These are phyloP conservation scores for Maniola hyperantus DNA, from an alignment of 2,888 invertebrate genomes.

Conservation along the genomic window DNA sequence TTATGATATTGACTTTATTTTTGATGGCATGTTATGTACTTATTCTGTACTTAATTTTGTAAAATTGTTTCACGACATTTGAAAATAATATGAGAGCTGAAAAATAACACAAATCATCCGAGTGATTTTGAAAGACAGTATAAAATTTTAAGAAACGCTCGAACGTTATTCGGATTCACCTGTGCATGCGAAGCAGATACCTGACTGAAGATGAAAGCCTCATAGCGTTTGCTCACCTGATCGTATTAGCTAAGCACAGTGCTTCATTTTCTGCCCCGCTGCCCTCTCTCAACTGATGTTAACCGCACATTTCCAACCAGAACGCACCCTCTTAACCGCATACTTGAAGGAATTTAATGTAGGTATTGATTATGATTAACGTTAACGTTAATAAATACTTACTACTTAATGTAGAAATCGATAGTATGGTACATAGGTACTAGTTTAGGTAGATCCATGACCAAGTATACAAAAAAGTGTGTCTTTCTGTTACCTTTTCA, in stretches of 20 bases:
- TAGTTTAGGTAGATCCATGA: not conserved
- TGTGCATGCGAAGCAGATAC: constrained; percentile 57
- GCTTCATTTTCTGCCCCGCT: constrained; percentile 76
- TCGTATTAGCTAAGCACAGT: constrained; percentile 78
- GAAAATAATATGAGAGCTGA: not conserved
- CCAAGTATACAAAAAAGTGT: no score
- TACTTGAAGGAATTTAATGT: constrained; percentile 51
- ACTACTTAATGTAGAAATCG: not conserved
- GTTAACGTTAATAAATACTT: constrained; percentile 35
- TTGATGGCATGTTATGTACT: no score
- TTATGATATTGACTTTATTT: no score
- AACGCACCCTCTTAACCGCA: constrained; percentile 69
- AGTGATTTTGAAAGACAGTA: not conserved
- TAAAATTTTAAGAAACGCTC: constrained; percentile 23
- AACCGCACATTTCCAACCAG: constrained; percentile 66
- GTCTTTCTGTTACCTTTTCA: no score
- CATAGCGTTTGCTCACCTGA: constrained; percentile 78
- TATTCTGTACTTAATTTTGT: no score
- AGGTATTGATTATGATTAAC: constrained; percentile 49
- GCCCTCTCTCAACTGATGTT: constrained; percentile 73
- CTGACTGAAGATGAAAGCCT: constrained; percentile 79
- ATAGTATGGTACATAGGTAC: not conserved
- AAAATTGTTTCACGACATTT: no score
- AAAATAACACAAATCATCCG: not conserved
- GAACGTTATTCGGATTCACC: constrained; percentile 36